Conservation (phyloP, 2,113 vertebrate genomes). For the Oreochromis spilurus region DNA sequence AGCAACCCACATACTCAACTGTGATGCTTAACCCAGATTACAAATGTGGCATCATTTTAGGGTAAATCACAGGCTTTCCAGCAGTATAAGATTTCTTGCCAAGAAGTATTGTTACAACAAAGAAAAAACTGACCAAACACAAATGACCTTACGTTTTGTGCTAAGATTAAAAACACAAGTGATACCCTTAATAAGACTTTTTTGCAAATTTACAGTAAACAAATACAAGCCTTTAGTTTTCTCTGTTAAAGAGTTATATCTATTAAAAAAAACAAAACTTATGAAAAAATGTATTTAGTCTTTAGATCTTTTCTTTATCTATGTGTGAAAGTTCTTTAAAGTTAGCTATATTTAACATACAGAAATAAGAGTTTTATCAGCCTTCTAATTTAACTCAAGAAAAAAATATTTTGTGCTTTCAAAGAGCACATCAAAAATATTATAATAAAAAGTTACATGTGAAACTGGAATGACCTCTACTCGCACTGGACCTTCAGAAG, state of each 20-base stretch:
- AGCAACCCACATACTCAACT: not conserved
- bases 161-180: not conserved
- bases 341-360: not conserved
- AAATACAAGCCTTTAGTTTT: not conserved
- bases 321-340: not conserved
- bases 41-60: not conserved
- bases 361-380: not conserved
- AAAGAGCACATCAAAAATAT: not conserved
- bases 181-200: not conserved
- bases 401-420: not conserved
- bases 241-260: not conserved
- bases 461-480: not conserved
- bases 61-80: not conserved
- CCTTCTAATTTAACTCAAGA: not conserved
- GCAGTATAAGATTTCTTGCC: not conserved
- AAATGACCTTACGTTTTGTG: not conserved
- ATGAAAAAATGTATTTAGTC: rapidly evolving
- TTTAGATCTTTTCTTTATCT: not conserved
- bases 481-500: not conserved
- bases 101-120: not conserved
- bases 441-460: not conserved
- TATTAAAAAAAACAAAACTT: rapidly evolving
- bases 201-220: not conserved
- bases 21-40: not conserved
- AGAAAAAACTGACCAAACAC: not conserved